Base-by-base conservation (phyloP, 2,113 vertebrate species). In the Empidonax traillii region DNA sequence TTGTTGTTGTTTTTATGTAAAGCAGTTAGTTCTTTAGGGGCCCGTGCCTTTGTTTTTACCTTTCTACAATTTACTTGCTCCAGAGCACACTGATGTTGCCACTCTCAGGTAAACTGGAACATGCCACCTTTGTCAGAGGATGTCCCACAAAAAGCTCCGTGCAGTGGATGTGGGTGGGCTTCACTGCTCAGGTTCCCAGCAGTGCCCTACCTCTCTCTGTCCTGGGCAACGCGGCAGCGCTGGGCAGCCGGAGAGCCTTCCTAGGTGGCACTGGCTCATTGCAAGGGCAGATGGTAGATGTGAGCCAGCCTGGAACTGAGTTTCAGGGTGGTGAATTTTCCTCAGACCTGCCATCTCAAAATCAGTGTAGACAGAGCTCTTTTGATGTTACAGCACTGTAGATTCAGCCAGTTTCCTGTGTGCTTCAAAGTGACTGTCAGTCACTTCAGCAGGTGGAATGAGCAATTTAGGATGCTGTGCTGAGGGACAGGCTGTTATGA, bases 21-120 rank as follows among this genome's bases (percentile, higher is more conserved):
- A 58, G 18, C 5, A n/a, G 5, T n/a, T 33, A 37, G 11, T 58
- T 93, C 39, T 59, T 87, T 79, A 31, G 9, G 27, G 17, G 14
- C 10, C 11, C 87, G 43, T 89, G 47, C 39, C 24, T 23, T 27
- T 14, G 5, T 19, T 75, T 94, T 75, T 65, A 21, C 8, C 24
- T 79, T 87, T 66, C 39, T 21, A 10, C 12, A 41, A 6, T 33
- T 80, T 69, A 14, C 8, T 30, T 71, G 12, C 16, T 55, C 47
- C 3, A 3, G 12, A 41, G 56, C 3, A 5, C 1, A 1, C 59
- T 13, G 30, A 12, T 0, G 0, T 71, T 71, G 9, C n/a, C 1
- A 0, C 67, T 85, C 44, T 33, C 33, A 46, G 46, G 35, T 79
- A 41, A 75, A 61, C 12, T 0, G 0, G 24, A 58, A 19, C 3